Percentiles rank a stretch among this genome's conserved stretches.
phyloP scores from a whole-genome alignment of 2,113 vertebrate genomes.

The Megaceryle maxima region DNA sequence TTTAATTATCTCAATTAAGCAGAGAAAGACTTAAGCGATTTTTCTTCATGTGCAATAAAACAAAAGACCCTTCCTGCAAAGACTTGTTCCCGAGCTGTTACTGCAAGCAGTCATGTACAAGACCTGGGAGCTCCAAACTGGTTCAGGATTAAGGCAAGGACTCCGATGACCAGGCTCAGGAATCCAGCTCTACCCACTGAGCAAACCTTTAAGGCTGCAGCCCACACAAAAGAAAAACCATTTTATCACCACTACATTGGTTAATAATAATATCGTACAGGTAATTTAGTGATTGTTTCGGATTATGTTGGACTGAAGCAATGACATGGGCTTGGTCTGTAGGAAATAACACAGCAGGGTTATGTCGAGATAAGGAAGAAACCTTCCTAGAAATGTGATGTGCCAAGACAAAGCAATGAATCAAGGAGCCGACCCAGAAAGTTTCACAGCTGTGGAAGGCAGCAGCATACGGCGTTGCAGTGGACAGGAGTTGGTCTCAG shows the following conservation, averaged over 20 bases:
- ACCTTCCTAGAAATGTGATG: rapidly evolving
- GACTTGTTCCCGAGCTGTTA: slow-evolving; percentile 22
- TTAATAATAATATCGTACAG: not conserved
- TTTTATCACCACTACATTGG: not conserved
- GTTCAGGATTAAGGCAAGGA: not conserved
- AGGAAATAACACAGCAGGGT: not conserved
- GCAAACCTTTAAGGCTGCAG: not conserved
- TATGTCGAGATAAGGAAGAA: not conserved
- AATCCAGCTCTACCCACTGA: not conserved
- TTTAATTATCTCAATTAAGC: slow-evolving; percentile 56
- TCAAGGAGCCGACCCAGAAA: not conserved
- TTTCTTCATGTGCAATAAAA: slow-evolving; percentile 15
- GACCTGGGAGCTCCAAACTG: not conserved
- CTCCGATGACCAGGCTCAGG: not conserved
- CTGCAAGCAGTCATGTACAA: not conserved
- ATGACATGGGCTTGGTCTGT: rapidly evolving
- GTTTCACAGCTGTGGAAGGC: not conserved
- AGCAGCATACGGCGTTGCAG: not conserved
- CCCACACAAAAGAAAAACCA: not conserved
- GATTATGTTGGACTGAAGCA: not conserved
- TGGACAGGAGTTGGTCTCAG: not conserved
- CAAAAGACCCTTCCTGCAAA: slow-evolving; percentile 27
- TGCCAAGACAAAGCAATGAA: not conserved
- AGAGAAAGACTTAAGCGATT: not conserved
- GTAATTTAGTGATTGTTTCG: not conserved